These are phyloP conservation scores for Coelogynopora nodosa DNA, from an alignment of 2,888 invertebrate genomes.

Conservation along the genomic window DNA sequence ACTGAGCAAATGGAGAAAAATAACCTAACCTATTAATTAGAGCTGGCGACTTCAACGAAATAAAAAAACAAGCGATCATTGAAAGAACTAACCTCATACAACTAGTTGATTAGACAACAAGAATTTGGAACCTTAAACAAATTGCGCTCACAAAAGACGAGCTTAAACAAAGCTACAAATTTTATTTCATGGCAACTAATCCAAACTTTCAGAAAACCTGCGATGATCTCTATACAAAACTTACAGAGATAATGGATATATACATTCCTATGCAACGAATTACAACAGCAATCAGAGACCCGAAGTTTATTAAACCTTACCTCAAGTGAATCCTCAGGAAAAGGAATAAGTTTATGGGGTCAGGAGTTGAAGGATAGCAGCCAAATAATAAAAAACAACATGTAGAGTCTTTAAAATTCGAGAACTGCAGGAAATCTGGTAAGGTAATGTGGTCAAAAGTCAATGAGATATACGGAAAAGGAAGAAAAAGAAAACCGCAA, in stretches of 20 bases:
- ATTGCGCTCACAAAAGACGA: constrained; percentile 12
- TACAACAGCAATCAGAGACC: background rate
- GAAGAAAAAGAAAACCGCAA: background rate
- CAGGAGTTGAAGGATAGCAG: background rate
- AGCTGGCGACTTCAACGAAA: too few species aligned
- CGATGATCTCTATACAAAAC: background rate
- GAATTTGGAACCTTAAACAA: background rate
- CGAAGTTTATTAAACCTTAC: background rate
- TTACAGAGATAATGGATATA: background rate
- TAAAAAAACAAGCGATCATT: too few species aligned
- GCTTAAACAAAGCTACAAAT: background rate
- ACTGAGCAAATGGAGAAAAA: too few species aligned
- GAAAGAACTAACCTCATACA: too few species aligned
- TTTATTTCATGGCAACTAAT: background rate
- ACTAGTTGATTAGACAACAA: too few species aligned
- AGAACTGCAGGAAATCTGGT: constrained; percentile 2
- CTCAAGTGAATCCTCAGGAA: background rate
- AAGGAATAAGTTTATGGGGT: constrained; percentile 11
- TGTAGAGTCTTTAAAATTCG: too few species aligned
- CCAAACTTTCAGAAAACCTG: background rate
- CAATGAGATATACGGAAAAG: background rate
- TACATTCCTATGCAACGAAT: background rate
- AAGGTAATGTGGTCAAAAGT: constrained; percentile 18
- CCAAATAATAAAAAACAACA: background rate
- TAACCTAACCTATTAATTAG: too few species aligned